Evolutionary conservation across 2,888 invertebrate genomes (phyloP).

Genomic region (Busseola fusca): DNA sequence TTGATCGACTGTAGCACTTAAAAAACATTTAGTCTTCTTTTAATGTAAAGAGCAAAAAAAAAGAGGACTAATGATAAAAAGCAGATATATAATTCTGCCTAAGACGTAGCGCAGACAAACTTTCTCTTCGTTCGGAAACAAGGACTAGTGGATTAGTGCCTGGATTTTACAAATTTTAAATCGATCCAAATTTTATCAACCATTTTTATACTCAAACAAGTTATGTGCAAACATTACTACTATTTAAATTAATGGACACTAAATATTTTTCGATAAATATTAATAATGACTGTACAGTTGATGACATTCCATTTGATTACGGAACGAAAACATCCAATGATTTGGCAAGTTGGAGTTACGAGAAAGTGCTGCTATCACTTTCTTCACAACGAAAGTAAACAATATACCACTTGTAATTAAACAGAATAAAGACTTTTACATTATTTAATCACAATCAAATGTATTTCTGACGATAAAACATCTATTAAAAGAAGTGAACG

Average conservation of each 20-base stretch:
- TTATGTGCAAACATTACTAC: too few species aligned
- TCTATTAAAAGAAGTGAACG: slow-evolving; percentile 36
- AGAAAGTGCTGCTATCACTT: slow-evolving; percentile 59
- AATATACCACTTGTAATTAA: slow-evolving; percentile 38
- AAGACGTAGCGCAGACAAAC: background rate
- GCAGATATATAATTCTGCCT: slow-evolving; percentile 11
- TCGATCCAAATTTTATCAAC: background rate
- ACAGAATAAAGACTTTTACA: slow-evolving; percentile 10
- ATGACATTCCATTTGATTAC: slow-evolving; percentile 52
- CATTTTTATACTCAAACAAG: background rate
- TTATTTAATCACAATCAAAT: slow-evolving; percentile 32
- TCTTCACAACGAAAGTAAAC: slow-evolving; percentile 60
- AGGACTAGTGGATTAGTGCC: too few species aligned
- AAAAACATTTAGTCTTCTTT: background rate
- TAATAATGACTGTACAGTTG: background rate
- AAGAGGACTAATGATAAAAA: background rate
- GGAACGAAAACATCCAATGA: slow-evolving; percentile 69
- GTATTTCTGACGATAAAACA: slow-evolving; percentile 24
- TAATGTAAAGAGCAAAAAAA: background rate
- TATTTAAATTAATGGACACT: background rate
- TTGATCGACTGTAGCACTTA: background rate
- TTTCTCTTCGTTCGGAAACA: slow-evolving; percentile 29
- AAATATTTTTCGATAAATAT: accelerated
- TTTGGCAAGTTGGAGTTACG: slow-evolving; percentile 73
- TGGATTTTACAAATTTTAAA: background rate